These are phyloP conservation scores for Podiceps cristatus DNA, from an alignment of 2,113 vertebrate species.

Conservation along the genomic window DNA sequence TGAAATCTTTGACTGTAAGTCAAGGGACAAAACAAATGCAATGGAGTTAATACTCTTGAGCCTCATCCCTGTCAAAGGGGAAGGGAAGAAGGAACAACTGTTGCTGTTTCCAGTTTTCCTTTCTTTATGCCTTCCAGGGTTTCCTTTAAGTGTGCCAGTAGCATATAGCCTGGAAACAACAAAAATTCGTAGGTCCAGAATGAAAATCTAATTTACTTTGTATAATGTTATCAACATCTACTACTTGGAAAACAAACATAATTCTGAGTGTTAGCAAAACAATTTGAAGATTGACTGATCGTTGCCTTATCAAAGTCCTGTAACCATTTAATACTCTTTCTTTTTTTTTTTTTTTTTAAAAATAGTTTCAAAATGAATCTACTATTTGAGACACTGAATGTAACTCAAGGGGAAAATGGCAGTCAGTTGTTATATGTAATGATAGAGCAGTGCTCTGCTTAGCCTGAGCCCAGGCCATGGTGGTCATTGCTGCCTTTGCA, in stretches of 20 bases:
- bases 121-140: not conserved
- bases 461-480: not conserved
- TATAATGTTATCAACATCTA: not conserved
- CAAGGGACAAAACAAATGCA: not conserved
- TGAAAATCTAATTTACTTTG: not conserved
- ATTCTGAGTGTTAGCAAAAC: not conserved
- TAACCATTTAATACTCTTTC: not conserved
- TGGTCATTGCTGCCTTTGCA: not conserved
- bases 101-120: not conserved
- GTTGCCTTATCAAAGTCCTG: not conserved
- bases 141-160: not conserved
- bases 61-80: not conserved
- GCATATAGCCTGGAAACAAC: not conserved
- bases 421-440: not conserved
- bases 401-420: not conserved
- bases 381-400: not conserved
- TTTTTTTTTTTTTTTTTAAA: not conserved
- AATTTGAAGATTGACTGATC: not conserved
- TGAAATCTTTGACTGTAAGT: constrained; percentile 89
- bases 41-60: not conserved
- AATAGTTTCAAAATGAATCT: not conserved
- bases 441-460: not conserved
- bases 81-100: not conserved
- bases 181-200: not conserved
- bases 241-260: not conserved